Base-by-base conservation (phyloP, 1,140 invertebrate species). In the Zaprionus tsacasi region DNA sequence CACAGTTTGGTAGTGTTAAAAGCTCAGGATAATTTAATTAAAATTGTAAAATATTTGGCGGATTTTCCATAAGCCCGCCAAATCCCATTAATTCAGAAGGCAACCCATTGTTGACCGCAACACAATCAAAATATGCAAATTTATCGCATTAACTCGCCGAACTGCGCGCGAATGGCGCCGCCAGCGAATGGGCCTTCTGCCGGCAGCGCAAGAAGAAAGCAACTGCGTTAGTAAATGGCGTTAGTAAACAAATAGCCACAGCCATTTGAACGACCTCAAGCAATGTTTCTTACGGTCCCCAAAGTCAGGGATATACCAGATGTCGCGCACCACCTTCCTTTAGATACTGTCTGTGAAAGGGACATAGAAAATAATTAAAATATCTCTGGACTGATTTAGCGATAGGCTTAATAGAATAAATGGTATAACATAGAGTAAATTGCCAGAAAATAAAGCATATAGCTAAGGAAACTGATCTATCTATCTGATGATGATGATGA, bases 101-200 rank as follows among this genome's bases (percentile, higher is more conserved):
- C 85, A 89, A 88, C 85, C 83, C 85, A 89, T 88, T 88, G 85
- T 89, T 88, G 85, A 88, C 85, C 85, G 81, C 85, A 88, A 89
- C 85, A 88, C 82, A 91, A 91, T 91, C 88, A 91, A 91, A 91
- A 91, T 91, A 91, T 91, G 88, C 88, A 91, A 91, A 91, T 91
- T 88, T 91, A 91, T 91, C 82, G 88, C 88, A 91, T 91, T 91
- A 91, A 91, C 78, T 91, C 82, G 82, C 67, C 79, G 79, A 87
- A 82, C 72, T 79, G 65, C 6, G 17, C 45, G 45, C 72, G 43
- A 86, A 85, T 79, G 81, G 48, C 35, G 48, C 10, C 45, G 1
- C 38, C 36, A 38, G 17, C 70, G 63, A 80, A 57, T 75, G 60
- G 67, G 45, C 17, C 21, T 11, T 8, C 10, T 48, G 15, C 2